These are phyloP conservation scores for Loxodonta africana DNA, from an alignment of 2,113 vertebrate genomes.

Conservation along the genomic window DNA sequence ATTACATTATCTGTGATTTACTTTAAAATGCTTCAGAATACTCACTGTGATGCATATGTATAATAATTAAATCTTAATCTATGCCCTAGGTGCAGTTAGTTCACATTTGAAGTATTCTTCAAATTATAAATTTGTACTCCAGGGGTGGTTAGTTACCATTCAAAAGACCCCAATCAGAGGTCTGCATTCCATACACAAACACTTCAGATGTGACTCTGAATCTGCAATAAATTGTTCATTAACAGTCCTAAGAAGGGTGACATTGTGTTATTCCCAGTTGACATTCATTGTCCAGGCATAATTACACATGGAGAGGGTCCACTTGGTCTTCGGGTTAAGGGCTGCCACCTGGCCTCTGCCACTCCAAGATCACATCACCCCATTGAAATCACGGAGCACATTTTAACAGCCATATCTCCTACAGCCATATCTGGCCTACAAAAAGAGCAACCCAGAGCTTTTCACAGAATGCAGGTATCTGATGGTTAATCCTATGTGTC, in stretches of 20 bases:
- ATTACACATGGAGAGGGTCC: no score
- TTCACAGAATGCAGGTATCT: not conserved
- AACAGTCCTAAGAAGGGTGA: not conserved
- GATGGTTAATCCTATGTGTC: not conserved
- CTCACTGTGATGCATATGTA: not conserved
- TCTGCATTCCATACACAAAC: not conserved
- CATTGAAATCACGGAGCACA: not conserved
- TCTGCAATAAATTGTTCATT: not conserved
- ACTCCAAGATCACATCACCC: not conserved
- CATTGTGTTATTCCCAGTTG: not conserved
- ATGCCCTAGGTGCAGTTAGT: constrained; percentile 1
- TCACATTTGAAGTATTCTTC: constrained; percentile 63
- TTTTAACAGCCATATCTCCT: not conserved
- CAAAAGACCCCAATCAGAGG: constrained; percentile 47
- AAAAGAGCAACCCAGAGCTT: not conserved
- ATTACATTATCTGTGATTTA: constrained; percentile 9
- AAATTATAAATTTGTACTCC: constrained; percentile 42
- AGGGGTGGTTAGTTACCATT: not conserved
- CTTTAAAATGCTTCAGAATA: constrained; percentile 15
- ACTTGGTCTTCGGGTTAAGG: not conserved
- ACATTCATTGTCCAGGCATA: not conserved
- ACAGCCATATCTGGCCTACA: not conserved
- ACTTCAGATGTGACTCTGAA: not conserved
- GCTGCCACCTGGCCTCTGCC: not conserved
- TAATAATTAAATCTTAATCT: constrained; percentile 44